A percentile compares a stretch with the other conserved stretches of the same genome.
Conservation (phyloP, 2,113 vertebrate genomes). For the Pedionomus torquatus region DNA sequence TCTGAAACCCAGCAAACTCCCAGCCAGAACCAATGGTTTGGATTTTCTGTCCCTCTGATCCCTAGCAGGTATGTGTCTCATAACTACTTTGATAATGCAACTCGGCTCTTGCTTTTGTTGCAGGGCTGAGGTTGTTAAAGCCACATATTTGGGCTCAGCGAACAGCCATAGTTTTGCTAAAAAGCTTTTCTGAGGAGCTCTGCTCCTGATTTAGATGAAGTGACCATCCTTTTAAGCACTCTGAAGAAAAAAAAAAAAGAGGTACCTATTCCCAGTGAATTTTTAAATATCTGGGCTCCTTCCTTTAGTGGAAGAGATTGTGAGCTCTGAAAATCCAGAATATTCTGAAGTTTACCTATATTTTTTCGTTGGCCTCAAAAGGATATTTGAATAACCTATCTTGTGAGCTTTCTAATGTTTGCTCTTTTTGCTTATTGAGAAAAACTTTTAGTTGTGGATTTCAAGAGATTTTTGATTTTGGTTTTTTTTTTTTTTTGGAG, state of each 20-base stretch:
- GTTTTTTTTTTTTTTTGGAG: neutral
- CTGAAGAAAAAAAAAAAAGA: neutral
- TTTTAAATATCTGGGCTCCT: neutral
- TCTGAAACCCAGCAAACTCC: neutral
- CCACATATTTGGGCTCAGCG: neutral
- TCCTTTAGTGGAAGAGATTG: neutral
- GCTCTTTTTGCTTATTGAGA: neutral
- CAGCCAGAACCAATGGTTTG: neutral
- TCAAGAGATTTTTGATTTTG: neutral
- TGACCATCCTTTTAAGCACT: neutral
- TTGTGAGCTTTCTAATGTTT: neutral
- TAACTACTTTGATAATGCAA: neutral
- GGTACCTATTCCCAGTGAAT: neutral
- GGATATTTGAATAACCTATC: neutral
- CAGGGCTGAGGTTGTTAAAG: neutral
- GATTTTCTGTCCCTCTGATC: neutral
- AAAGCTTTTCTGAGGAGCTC: neutral
- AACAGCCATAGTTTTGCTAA: neutral
- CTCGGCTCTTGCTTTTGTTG: neutral
- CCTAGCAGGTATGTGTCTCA: neutral
- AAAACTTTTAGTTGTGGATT: neutral
- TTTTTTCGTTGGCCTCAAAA: neutral
- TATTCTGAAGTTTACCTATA: neutral
- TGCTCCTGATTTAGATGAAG: neutral
- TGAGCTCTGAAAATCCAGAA: neutral